Percentiles rank a stretch among this genome's conserved stretches.
Evolutionary conservation across 2,888 invertebrate species (phyloP).

Genomic region (Lymantria monacha): DNA sequence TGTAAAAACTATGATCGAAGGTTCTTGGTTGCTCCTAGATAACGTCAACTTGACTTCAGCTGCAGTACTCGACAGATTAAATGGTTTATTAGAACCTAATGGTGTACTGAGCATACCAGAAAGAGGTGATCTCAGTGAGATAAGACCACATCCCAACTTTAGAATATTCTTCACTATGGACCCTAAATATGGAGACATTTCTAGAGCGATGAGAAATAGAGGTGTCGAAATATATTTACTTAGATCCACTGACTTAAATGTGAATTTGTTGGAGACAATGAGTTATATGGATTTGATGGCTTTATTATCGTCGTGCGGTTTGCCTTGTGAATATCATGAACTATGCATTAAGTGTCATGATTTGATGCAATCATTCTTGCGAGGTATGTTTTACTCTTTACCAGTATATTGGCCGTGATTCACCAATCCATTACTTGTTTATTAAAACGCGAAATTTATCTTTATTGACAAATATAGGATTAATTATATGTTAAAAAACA

Average conservation of each 20-base stretch:
- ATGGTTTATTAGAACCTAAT: conserved; percentile 96
- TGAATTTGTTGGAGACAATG: conserved; percentile 56
- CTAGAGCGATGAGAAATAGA: conserved; percentile 98
- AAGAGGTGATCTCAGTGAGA: conserved; percentile 90
- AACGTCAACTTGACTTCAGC: conserved; percentile 98
- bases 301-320: conserved; percentile 63
- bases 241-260: conserved; percentile 54
- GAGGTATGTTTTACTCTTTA: conserved; percentile 50
- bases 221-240: conserved; percentile 92
- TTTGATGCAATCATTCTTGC: conserved; percentile 63
- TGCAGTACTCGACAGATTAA: conserved; percentile 97
- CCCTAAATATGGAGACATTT: conserved; percentile 97
- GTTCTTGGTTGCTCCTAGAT: conserved; percentile 92
- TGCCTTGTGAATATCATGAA: conserved; percentile 60
- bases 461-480: too few relatives aligned
- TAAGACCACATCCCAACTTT: conserved; percentile 94
- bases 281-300: conserved; percentile 69
- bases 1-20: conserved; percentile 91
- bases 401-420: too few relatives aligned
- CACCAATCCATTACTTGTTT: too few relatives aligned
- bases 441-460: too few relatives aligned
- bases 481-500: too few relatives aligned
- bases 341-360: conserved; percentile 65
- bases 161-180: conserved; percentile 97
- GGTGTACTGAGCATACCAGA: conserved; percentile 95